Base-by-base conservation (phyloP, 2,113 vertebrate species). In the Siphamia tubifer region DNA sequence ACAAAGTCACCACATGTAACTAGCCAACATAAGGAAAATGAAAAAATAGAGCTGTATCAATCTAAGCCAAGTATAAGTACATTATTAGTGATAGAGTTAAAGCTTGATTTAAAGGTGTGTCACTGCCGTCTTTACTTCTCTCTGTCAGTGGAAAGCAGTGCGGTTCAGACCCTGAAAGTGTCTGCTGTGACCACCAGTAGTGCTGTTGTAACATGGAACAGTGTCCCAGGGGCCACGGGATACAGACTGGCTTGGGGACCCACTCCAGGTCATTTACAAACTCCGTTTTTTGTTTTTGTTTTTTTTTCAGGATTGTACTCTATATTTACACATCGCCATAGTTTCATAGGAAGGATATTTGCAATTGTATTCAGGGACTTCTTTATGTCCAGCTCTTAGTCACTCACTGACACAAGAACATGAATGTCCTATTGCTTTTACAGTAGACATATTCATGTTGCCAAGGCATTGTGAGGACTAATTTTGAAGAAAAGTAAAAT, bases 221-320 rank as follows among this genome's bases (percentile, higher is more conserved):
- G 89, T 0, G 96, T 96, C 2, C 76, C 90, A 0, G 95, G 94
- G 25, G 95, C 95, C 57, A 95, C 94, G 0, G 95, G 95, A 0
- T 96, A 97, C 83, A 87, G 95, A 61, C 31, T 97, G 71, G 90
- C 92, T 38, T 97, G 94, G 94, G 94, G 95, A 9, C 95, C 95
- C 0, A 95, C 94, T 0, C 72, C 91, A 91, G 96, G 96, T 97
- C 79, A 89, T 47, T 52, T 48, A 21, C 19, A 3, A 6, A 6
- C 20, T 21, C 19, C 21, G 38, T 13, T 30, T 19, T 38, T 21
- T 38, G 16, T 43, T 12, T 13, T 30, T 19, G 32, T 21, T 38
- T 19, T 43, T 12, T 12, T 8, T 68, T 36, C 34, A 5, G 47
- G 4, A 2, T 15, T 34, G 16, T 13, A 13, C 20, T 17, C 31